Conservation (phyloP, 2,888 invertebrate genomes). For the Drosophila aldrichi region DNA sequence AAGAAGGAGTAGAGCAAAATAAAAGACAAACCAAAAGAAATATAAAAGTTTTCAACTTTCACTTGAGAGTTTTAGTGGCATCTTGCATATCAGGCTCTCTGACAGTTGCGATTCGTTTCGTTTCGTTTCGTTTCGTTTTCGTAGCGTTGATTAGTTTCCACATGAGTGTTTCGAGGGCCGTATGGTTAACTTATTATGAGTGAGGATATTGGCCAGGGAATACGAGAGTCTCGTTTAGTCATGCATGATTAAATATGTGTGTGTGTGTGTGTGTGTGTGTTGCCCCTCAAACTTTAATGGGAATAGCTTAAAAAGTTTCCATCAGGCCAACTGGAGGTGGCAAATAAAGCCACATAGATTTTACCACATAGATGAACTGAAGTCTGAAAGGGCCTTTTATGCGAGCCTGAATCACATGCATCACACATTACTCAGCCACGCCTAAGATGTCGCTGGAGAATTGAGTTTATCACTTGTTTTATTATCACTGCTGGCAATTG, state of each 20-base stretch:
- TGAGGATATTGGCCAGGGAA: slow-evolving; percentile 60
- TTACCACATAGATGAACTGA: slow-evolving; percentile 27
- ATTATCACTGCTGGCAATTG: slow-evolving; percentile 9
- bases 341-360: slow-evolving; percentile 29
- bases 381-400: slow-evolving; percentile 18
- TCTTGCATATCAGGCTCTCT: slow-evolving; percentile 22
- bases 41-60: slow-evolving; percentile 66
- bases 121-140: slow-evolving; percentile 20
- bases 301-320: slow-evolving; percentile 62
- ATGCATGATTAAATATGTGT: slow-evolving; percentile 72
- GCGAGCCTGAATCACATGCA: background rate
- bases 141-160: slow-evolving; percentile 68
- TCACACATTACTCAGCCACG: slow-evolving; percentile 16
- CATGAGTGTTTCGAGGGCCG: slow-evolving; percentile 29
- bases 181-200: slow-evolving; percentile 48
- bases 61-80: slow-evolving; percentile 63
- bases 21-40: background rate
- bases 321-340: slow-evolving; percentile 24
- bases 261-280: slow-evolving; percentile 60
- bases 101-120: slow-evolving; percentile 10
- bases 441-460: slow-evolving; percentile 28
- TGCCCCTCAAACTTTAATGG: slow-evolving; percentile 62
- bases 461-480: slow-evolving; percentile 24
- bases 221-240: slow-evolving; percentile 48
- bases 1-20: background rate